Percentiles rank a stretch among this genome's conserved stretches.
Evolutionary conservation across 1,140 invertebrate genomes (phyloP).

Genomic region (Antheraea pernyi): DNA sequence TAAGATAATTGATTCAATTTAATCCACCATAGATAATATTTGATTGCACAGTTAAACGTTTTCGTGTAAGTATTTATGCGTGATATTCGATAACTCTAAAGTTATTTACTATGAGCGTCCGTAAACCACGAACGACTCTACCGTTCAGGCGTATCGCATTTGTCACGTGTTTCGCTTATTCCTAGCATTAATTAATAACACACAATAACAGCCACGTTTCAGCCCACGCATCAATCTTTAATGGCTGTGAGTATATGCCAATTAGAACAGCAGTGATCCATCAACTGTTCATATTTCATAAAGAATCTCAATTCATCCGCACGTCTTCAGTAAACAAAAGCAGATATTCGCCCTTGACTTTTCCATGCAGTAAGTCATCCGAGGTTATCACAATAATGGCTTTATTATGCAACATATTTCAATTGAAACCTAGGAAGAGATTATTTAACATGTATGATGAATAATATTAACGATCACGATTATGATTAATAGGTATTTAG

Average conservation of each 20-base stretch:
- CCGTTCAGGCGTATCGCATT: background rate
- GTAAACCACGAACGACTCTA: background rate
- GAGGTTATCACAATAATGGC: conserved; percentile 43
- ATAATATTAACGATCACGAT: conserved; percentile 9
- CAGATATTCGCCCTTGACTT: conserved; percentile 55
- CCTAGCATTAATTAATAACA: conserved; percentile 5
- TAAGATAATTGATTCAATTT: background rate
- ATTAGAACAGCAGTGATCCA: conserved; percentile 30
- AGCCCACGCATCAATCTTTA: conserved; percentile 7
- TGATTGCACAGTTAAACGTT: background rate
- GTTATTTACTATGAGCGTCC: background rate
- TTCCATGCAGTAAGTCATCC: conserved; percentile 33
- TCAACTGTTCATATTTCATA: conserved; percentile 16
- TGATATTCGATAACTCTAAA: background rate
- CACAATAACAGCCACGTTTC: conserved; percentile 1
- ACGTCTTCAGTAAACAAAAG: conserved; percentile 50
- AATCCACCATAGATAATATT: background rate
- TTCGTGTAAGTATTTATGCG: background rate
- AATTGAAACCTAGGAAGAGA: conserved; percentile 35
- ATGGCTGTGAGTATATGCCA: conserved; percentile 7
- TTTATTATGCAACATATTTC: conserved; percentile 35
- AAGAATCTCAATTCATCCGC: conserved; percentile 3
- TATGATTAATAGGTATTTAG: background rate
- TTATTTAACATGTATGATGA: conserved; percentile 16
- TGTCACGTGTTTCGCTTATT: conserved; percentile 24